Evolutionary conservation across 1,140 invertebrate species (phyloP).

Genomic region (Lycorma delicatula): DNA sequence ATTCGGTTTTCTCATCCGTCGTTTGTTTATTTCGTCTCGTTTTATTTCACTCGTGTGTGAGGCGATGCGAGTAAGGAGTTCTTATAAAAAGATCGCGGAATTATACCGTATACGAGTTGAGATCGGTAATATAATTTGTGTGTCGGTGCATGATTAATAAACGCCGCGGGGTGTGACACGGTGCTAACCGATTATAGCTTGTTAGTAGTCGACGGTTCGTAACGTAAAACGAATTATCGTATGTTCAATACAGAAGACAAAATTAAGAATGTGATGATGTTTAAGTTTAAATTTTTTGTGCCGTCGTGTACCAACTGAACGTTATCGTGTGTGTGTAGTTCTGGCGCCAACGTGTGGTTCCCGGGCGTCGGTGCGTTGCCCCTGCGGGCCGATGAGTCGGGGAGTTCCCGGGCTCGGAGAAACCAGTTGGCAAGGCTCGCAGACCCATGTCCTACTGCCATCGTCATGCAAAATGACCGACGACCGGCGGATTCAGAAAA

Average conservation of each 20-base stretch:
- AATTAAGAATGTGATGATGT: no score
- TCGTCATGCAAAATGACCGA: constrained; percentile 17
- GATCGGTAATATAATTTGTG: neutral
- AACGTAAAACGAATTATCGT: no score
- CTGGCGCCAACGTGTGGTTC: constrained; percentile 28
- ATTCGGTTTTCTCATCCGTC: neutral
- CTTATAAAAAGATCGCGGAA: no score
- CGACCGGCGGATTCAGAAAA: neutral
- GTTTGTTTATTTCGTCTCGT: neutral
- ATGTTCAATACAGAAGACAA: no score
- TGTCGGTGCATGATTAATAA: no score
- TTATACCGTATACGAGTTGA: no score
- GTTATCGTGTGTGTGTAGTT: neutral
- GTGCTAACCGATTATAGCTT: no score
- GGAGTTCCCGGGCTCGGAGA: constrained; percentile 13
- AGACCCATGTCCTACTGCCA: constrained; percentile 11
- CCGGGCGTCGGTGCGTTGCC: constrained; percentile 30
- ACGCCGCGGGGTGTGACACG: no score
- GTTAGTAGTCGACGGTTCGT: no score
- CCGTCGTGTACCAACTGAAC: neutral
- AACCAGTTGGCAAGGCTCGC: constrained; percentile 21
- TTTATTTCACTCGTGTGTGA: neutral
- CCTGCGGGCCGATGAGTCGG: constrained; percentile 26
- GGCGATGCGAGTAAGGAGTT: neutral
- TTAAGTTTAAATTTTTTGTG: no score